phyloP scores from a whole-genome alignment of 2,797 vertebrate genomes.

The Myripristis jacobus region DNA sequence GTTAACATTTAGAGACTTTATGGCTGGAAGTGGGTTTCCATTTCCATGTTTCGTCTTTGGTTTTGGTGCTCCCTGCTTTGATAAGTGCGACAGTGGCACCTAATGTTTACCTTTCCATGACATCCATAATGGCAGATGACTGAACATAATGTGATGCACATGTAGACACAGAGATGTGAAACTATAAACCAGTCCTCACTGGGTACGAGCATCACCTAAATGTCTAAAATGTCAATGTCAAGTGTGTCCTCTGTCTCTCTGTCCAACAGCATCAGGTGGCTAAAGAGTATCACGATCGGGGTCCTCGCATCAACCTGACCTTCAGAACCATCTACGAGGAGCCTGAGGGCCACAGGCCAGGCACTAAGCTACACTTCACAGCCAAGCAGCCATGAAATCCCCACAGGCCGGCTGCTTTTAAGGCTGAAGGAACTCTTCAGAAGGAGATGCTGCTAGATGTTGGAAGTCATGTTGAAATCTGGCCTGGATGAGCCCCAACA shows the following conservation, averaged over 20 bases:
- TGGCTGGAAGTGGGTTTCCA: too few species aligned
- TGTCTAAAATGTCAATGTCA: not conserved
- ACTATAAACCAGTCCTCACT: too few species aligned
- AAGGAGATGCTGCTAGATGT: not conserved
- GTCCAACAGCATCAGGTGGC: constrained; percentile 91
- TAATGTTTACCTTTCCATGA: too few species aligned
- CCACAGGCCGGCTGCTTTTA: constrained; percentile 8
- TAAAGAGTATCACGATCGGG: constrained; percentile 95
- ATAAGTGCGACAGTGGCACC: too few species aligned
- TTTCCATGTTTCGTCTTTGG: too few species aligned
- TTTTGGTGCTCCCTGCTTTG: too few species aligned
- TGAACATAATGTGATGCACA: too few species aligned
- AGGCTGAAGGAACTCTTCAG: not conserved
- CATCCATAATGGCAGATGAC: too few species aligned
- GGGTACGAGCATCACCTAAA: too few species aligned
- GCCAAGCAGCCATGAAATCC: constrained; percentile 19
- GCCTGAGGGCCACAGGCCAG: constrained; percentile 59
- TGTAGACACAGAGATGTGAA: too few species aligned
- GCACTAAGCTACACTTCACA: constrained; percentile 57
- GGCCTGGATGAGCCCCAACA: not conserved
- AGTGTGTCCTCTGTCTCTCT: not conserved
- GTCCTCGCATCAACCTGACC: constrained; percentile 93
- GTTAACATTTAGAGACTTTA: too few species aligned
- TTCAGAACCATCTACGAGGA: constrained; percentile 90
- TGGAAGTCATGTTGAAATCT: not conserved